Evolutionary conservation across 2,888 invertebrate species (phyloP), one percentile per base, ranked within the genome.

Genomic region (Troilus luridus): DNA sequence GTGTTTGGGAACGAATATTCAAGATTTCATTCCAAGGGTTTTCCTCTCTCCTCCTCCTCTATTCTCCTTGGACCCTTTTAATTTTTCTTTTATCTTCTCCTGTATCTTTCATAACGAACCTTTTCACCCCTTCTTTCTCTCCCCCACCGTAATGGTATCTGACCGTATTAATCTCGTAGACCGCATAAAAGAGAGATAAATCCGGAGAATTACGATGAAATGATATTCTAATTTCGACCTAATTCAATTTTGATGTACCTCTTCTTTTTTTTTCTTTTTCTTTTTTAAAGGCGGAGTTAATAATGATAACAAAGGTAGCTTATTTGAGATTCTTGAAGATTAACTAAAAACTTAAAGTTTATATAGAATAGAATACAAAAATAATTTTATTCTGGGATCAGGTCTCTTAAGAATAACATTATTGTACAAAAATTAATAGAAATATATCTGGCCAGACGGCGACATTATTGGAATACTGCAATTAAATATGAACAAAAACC

Each of bases 1-100:
- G 88, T 88, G 88, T 91, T 91, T 91, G 81, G 91, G 88, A 91
- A 88, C 88, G 91, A 91, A 91, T 91, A 91, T 91, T 91, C 90
- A 88, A 77, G 88, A 91, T 91, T 91, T 91, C 91, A 91, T 91
- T 91, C 67, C 91, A 62, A 77, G 58, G 85, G 85, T 72, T 90
- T 77, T 72, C 67, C 89, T 60, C 85, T 85, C 12, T 85, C 12
- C 56, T 85, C 56, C 81, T 81, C 54, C 21, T 41, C 41, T 81
- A 54, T 58, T 58, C 54, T 58, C n/a, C 85, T 56, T 81, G 21
- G n/a, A 11, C 85, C 56, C 56, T 58, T 85, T 58, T 85, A 85
- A 85, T 85, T 85, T 85, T 85, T 85, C 85, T 85, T 85, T 85
- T 85, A 85, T 85, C 85, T 85, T 85, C 85, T 58, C 56, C 85